Base-by-base conservation (phyloP, 1,140 invertebrate genomes). In the Microplitis demolitor region DNA sequence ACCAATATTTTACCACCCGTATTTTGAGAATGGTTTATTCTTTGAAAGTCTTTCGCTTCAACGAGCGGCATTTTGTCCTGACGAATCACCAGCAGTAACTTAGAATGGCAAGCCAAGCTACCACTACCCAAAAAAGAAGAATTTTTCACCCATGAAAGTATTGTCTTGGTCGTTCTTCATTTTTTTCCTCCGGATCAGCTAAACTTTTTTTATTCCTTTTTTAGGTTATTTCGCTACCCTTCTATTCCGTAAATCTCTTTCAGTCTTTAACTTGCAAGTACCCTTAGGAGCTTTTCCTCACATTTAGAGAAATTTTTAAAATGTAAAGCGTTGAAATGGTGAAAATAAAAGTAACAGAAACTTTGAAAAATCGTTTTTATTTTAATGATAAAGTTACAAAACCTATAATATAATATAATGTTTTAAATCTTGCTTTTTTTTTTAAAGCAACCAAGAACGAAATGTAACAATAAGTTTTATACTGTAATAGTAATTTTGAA, bases 1-100 rank as follows among this genome's bases (percentile, higher is more conserved):
- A 45, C 39, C 39, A 45, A 45, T 45, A 45, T 45, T 45, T 45
- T 45, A 45, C 39, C 39, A 45, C 39, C 39, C 39, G 39, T 45
- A 45, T 45, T 45, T 34, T 54, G 6, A 13, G 34, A 34, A n/a
- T 54, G 9, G 62, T 69, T 69, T 69, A 4, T 54, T 39, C 33
- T 4, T 53, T 50, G 35, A 61, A 33, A 34, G 50, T 34, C 63
- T 60, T 50, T 66, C 35, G 35, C 70, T 60, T 56, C 34, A 51
- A 67, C 37, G 71, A 50, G n/a, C 37, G 68, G 67, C 71, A 58
- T 74, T 70, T 63, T 53, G n/a, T 24, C 71, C 45, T 68, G 58
- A 73, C 67, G 64, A 72, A 69, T 72, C 50, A 35, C 37, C 62
- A 35, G 67, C 50, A 54, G 61, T 72, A 72, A 75, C 67, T 73